Percentiles rank a stretch among this genome's conserved stretches.
phyloP scores from a whole-genome alignment of 2,797 vertebrate genomes.

The Euthynnus affinis region DNA sequence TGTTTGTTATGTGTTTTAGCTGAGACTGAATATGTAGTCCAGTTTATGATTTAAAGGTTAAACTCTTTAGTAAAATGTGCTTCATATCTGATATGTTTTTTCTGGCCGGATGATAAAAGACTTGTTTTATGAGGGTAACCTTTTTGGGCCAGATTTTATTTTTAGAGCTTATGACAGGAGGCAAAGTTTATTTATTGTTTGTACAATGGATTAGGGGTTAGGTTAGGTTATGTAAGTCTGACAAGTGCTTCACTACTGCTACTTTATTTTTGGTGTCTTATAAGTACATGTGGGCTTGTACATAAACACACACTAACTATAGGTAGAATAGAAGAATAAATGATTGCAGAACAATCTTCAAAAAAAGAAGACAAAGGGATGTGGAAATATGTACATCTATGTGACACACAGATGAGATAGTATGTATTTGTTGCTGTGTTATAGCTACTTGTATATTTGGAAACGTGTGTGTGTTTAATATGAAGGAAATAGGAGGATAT shows the following conservation, averaged over 20 bases:
- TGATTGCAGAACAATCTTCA: not conserved
- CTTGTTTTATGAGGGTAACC: not conserved
- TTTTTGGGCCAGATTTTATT: not conserved
- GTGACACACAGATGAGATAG: not conserved
- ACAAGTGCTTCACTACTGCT: not conserved
- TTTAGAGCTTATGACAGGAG: not conserved
- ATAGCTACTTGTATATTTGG: not conserved
- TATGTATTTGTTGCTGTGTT: not conserved
- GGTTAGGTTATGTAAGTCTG: not conserved
- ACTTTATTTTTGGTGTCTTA: not conserved
- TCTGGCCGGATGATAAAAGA: not conserved
- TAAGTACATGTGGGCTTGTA: no score
- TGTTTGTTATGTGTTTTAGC: not conserved
- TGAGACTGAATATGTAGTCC: not conserved
- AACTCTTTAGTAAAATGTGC: not conserved
- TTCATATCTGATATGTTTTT: not conserved
- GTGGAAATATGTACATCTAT: not conserved
- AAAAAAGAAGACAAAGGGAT: no score
- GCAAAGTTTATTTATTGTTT: no score
- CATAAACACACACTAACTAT: no score
- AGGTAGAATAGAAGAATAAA: not conserved
- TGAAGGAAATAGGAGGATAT: slow-evolving; percentile 20
- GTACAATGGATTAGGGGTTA: no score
- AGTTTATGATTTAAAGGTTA: not conserved
- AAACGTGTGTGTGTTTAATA: slow-evolving; percentile 9